Evolutionary conservation across 2,113 vertebrate species (phyloP), one percentile per base, ranked within the genome.

Genomic region (Lophochroa leadbeateri): DNA sequence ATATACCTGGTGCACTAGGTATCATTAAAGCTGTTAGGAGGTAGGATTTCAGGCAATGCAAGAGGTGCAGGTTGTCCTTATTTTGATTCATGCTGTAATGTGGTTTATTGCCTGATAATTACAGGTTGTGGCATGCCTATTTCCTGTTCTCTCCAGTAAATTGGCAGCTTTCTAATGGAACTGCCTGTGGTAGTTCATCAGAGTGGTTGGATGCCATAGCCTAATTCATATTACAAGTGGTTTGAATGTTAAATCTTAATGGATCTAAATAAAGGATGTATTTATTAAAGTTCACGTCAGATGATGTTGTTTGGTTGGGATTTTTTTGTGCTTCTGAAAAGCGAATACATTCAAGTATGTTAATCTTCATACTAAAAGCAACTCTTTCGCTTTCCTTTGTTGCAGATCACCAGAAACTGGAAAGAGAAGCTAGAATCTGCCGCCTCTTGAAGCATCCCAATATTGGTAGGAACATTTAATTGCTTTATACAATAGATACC

Each of bases 371-470:
- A 16, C n/a, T 95, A 76, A 97, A 91, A 75, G 21, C 67, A 77
- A 13, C 43, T 65, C 55, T 82, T 93, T 27, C 86, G 12, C 55
- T 88, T 91, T 86, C 65, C 28, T 92, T 82, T 93, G 29, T 84
- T 96, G 85, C 95, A 99, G 99, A 99, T 98, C 99, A 99, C 94
- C 99, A 99, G 98, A 99, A 99, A 97, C 89, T 99, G 97, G 99
- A 99, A 98, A 98, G 99, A 88, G 99, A 99, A 98, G 99, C 99
- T 92, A 98, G 99, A 95, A 99, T 99, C 96, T 99, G 99, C 96
- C 99, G 99, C 71, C 98, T 99, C 92, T 97, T 99, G 94, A 99
- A 99, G 96, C 99, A 99, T 64, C 97, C 98, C 83, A 99, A 99
- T 97, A 99, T 99, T 6, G 99, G 99, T 99, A 97, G 97, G 98